phyloP scores from a whole-genome alignment of 2,888 invertebrate genomes.

The Melolontha melolontha region DNA sequence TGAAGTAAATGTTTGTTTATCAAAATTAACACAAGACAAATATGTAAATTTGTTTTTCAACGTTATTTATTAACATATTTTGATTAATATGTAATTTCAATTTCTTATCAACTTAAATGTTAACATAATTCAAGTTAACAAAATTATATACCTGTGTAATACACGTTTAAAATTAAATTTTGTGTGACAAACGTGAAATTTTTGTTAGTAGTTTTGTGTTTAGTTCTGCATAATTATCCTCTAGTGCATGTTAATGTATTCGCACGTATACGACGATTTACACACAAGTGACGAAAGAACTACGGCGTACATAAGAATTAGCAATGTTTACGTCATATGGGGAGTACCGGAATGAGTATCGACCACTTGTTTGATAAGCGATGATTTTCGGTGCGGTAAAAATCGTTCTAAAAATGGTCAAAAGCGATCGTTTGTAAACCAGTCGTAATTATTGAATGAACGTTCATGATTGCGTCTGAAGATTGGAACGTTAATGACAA shows the following conservation, averaged over 20 bases:
- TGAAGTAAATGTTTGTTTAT: too few relatives aligned
- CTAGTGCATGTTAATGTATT: not conserved
- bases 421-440: conserved; percentile 33
- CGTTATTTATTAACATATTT: too few relatives aligned
- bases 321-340: conserved; percentile 16
- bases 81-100: too few relatives aligned
- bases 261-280: not conserved
- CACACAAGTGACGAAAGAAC: not conserved
- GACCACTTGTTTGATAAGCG: conserved; percentile 5
- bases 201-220: too few relatives aligned
- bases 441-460: conserved; percentile 19
- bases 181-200: too few relatives aligned
- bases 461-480: conserved; percentile 17
- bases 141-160: too few relatives aligned
- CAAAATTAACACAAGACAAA: too few relatives aligned
- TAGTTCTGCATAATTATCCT: too few relatives aligned
- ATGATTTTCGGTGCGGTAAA: conserved; percentile 9
- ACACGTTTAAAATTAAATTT: too few relatives aligned
- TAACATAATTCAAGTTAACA: too few relatives aligned
- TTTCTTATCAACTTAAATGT: too few relatives aligned
- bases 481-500: conserved; percentile 37
- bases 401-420: conserved; percentile 18
- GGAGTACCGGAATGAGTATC: not conserved
- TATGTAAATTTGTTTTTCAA: too few relatives aligned
- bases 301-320: conserved; percentile 21